These are phyloP conservation scores for Gymnocypris eckloni DNA, from an alignment of 2,797 vertebrate genomes.

Conservation along the genomic window DNA sequence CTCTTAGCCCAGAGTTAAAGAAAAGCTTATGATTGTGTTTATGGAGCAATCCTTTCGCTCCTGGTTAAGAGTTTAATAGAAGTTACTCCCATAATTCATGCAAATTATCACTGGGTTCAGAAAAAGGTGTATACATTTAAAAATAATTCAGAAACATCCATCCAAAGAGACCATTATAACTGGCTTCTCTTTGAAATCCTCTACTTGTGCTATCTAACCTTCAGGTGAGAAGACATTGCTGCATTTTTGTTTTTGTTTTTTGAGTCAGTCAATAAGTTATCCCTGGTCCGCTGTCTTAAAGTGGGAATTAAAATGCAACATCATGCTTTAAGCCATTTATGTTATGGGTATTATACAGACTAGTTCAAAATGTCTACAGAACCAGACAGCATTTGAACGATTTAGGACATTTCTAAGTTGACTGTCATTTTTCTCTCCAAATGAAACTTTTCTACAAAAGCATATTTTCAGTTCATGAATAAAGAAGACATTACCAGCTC, in stretches of 20 bases:
- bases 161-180: background rate
- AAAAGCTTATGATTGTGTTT: too few relatives aligned
- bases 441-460: background rate
- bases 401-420: background rate
- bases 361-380: background rate
- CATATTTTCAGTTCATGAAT: background rate
- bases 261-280: background rate
- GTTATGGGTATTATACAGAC: background rate
- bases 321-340: background rate
- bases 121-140: too few relatives aligned
- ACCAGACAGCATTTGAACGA: background rate
- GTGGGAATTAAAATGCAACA: slow-evolving; percentile 2
- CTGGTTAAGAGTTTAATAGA: too few relatives aligned
- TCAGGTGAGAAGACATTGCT: background rate
- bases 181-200: background rate
- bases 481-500: background rate
- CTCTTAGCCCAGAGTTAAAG: too few relatives aligned
- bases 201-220: background rate
- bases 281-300: background rate
- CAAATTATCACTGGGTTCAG: too few relatives aligned
- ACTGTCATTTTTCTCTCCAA: background rate
- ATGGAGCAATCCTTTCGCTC: too few relatives aligned
- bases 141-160: background rate
- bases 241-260: background rate
- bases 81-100: too few relatives aligned